Conservation (phyloP, 2,888 invertebrate species). For the Leptinotarsa juncta region DNA sequence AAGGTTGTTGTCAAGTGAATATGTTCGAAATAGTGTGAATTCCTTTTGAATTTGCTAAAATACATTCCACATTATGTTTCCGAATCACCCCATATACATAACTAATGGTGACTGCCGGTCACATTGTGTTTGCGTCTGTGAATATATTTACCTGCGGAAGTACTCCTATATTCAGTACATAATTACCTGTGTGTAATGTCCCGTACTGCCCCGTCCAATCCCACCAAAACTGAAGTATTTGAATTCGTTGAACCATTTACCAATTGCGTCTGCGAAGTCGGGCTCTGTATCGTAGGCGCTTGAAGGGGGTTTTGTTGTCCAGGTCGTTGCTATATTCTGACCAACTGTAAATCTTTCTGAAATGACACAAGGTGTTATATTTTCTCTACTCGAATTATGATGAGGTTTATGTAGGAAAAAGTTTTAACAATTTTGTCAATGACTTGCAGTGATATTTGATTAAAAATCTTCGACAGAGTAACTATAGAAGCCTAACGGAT, state of each 20-base stretch:
- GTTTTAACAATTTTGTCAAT: too few species aligned
- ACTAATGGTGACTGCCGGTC: neutral
- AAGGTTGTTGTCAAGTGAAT: too few species aligned
- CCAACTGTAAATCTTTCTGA: constrained; percentile 84
- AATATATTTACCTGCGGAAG: neutral
- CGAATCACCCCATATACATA: neutral
- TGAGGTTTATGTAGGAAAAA: too few species aligned
- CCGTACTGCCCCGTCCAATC: constrained; percentile 76
- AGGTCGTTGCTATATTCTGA: constrained; percentile 86
- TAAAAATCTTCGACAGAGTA: too few species aligned
- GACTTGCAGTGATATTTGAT: too few species aligned
- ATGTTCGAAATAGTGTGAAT: too few species aligned
- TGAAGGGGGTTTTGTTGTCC: constrained; percentile 78
- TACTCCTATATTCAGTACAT: neutral
- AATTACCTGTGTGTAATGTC: constrained; percentile 86
- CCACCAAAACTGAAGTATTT: constrained; percentile 66
- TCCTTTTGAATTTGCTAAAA: too few species aligned
- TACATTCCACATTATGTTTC: too few species aligned
- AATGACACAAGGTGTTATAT: constrained; percentile 4
- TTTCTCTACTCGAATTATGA: neutral
- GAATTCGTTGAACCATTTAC: constrained; percentile 85
- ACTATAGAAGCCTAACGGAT: too few species aligned
- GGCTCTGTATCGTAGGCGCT: constrained; percentile 73
- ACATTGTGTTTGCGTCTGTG: neutral
- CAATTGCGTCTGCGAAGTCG: constrained; percentile 80